These are phyloP conservation scores for Arizona elegans DNA, from an alignment of 2,113 vertebrate genomes.

Conservation along the genomic window DNA sequence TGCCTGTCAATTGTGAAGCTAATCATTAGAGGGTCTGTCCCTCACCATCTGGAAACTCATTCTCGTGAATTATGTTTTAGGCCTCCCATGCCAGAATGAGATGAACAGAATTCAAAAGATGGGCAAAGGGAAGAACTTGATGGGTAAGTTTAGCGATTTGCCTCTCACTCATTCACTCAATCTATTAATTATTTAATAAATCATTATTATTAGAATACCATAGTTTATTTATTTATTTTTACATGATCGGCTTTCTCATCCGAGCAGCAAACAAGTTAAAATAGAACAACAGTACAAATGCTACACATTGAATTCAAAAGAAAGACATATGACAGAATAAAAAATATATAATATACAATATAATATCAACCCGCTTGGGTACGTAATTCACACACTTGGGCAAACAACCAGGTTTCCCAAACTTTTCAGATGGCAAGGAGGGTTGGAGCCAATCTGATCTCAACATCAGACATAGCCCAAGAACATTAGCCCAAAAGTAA, in stretches of 20 bases:
- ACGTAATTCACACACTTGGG: neutral
- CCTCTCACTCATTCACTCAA: slow-evolving; percentile 52
- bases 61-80: slow-evolving; percentile 73
- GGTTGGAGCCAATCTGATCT: neutral
- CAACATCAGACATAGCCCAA: neutral
- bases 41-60: slow-evolving; percentile 73
- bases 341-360: neutral
- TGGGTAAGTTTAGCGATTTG: slow-evolving; percentile 80
- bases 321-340: neutral
- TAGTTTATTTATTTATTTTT: neutral
- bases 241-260: neutral
- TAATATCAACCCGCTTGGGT: neutral
- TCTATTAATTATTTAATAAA: slow-evolving; percentile 55
- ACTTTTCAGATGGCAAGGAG: neutral
- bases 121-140: slow-evolving; percentile 85
- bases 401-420: neutral
- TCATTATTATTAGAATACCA: neutral
- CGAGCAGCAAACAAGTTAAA: neutral
- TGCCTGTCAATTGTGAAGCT: slow-evolving; percentile 60
- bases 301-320: neutral
- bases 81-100: slow-evolving; percentile 93
- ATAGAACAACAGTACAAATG: neutral
- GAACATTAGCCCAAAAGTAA: neutral
- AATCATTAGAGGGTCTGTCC: slow-evolving; percentile 65
- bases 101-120: slow-evolving; percentile 93